A percentile compares a stretch with the other conserved stretches of the same genome.
These are phyloP conservation scores for Periparus ater DNA, from an alignment of 2,797 vertebrate genomes.

Conservation along the genomic window DNA sequence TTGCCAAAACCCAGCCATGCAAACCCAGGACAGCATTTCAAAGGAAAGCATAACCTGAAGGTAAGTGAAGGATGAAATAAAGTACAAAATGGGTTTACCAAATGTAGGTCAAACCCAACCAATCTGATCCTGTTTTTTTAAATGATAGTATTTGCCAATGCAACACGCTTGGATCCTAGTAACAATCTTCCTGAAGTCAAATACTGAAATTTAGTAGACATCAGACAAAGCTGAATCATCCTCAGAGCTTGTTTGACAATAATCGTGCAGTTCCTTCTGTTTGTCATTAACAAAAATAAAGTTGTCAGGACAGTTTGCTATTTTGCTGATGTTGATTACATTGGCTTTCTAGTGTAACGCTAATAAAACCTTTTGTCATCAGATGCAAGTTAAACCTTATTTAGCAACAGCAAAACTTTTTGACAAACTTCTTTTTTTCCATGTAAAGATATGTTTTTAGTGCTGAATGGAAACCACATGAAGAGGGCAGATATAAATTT, in stretches of 20 bases:
- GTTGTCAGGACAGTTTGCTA: not conserved
- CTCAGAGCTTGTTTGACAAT: not conserved
- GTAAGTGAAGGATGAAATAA: not conserved
- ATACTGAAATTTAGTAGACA: not conserved
- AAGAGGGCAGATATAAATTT: not conserved
- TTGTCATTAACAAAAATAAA: constrained; percentile 19
- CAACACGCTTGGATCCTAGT: not conserved
- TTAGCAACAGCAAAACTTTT: not conserved
- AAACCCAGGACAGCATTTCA: not conserved
- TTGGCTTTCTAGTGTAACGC: not conserved
- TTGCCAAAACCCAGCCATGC: not conserved
- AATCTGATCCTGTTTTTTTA: not conserved
- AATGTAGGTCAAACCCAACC: not conserved
- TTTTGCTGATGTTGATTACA: not conserved
- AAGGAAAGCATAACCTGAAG: not conserved
- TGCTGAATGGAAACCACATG: not conserved
- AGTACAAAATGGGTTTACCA: not conserved
- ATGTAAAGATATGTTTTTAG: not conserved
- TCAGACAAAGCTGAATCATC: not conserved
- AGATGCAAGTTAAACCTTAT: not conserved
- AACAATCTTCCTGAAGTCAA: not conserved
- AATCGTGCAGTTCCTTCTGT: not conserved
- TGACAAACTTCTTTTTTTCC: not conserved
- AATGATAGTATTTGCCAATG: not conserved
- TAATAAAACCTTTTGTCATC: constrained; percentile 12